Percentiles rank a stretch among this genome's conserved stretches.
These are phyloP conservation scores for Tangara arthus DNA, from an alignment of 2,797 vertebrate genomes.

Conservation along the genomic window DNA sequence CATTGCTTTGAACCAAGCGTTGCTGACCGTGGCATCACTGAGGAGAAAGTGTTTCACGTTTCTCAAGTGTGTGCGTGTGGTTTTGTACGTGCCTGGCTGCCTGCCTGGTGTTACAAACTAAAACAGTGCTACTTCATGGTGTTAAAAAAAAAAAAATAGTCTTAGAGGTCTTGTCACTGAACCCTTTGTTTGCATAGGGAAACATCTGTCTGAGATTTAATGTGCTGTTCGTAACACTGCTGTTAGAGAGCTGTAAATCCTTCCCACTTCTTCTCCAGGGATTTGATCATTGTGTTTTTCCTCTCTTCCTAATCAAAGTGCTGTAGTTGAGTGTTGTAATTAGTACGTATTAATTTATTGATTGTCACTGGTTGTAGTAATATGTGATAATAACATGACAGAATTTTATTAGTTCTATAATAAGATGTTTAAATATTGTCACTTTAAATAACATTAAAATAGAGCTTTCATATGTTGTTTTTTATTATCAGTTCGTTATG, in stretches of 20 bases:
- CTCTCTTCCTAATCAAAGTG: neutral
- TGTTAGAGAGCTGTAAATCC: slow-evolving; percentile 60
- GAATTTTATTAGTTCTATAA: neutral
- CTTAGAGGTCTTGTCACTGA: neutral
- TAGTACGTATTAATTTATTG: neutral
- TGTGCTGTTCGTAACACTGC: slow-evolving; percentile 28
- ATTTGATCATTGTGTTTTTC: neutral
- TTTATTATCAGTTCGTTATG: neutral
- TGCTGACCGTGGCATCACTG: fast-evolving
- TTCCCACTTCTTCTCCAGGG: neutral
- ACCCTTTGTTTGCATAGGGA: slow-evolving; percentile 43
- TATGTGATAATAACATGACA: neutral
- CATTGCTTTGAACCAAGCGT: fast-evolving
- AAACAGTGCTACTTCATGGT: neutral
- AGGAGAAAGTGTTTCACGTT: neutral
- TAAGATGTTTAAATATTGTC: neutral
- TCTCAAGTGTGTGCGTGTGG: neutral
- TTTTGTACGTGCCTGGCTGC: neutral
- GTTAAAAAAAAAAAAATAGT: neutral
- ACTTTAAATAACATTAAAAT: neutral
- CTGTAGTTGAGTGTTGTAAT: neutral
- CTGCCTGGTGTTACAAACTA: neutral
- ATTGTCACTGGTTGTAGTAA: neutral
- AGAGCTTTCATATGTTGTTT: neutral
- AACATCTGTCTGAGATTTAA: slow-evolving; percentile 68